A percentile compares a stretch with the other conserved stretches of the same genome.
phyloP scores from a whole-genome alignment of 1,140 invertebrate genomes.

The Augochlora pura region DNA sequence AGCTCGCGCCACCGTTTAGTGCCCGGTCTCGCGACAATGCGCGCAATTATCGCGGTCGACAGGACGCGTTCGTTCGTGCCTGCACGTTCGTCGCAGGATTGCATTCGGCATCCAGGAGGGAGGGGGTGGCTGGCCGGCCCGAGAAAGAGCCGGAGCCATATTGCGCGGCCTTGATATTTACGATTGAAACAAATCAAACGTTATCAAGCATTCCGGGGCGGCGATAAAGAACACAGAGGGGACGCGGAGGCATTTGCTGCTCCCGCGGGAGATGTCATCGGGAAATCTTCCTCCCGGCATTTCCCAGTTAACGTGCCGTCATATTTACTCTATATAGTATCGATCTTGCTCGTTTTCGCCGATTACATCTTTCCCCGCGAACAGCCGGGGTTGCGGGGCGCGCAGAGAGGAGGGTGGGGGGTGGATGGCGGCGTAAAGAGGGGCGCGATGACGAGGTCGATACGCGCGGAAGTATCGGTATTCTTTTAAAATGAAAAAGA shows the following conservation, averaged over 20 bases:
- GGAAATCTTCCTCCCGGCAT: constrained; percentile 50
- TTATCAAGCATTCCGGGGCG: constrained; percentile 79
- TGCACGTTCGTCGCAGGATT: constrained; percentile 36
- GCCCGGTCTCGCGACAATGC: constrained; percentile 62
- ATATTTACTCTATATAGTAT: constrained; percentile 53
- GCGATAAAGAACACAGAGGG: constrained; percentile 79
- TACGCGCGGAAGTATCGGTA: constrained; percentile 25
- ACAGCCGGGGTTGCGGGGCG: neutral
- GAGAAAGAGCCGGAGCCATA: constrained; percentile 59
- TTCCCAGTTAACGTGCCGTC: constrained; percentile 46
- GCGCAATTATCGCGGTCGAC: constrained; percentile 64
- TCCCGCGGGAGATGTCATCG: constrained; percentile 64
- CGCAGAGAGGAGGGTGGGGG: too few species aligned
- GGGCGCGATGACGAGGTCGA: constrained; percentile 15
- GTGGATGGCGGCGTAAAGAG: neutral
- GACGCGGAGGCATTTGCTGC: constrained; percentile 75
- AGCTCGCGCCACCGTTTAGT: constrained; percentile 43
- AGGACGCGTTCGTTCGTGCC: constrained; percentile 42
- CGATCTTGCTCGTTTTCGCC: constrained; percentile 38
- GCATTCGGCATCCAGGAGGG: too few species aligned
- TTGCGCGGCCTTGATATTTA: constrained; percentile 77
- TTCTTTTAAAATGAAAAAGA: constrained; percentile 25
- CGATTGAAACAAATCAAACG: constrained; percentile 81
- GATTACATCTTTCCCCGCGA: constrained; percentile 38
- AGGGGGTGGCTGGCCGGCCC: neutral